Base-by-base conservation (phyloP, 2,113 vertebrate genomes). In the Syngnathoides biaculeatus region DNA sequence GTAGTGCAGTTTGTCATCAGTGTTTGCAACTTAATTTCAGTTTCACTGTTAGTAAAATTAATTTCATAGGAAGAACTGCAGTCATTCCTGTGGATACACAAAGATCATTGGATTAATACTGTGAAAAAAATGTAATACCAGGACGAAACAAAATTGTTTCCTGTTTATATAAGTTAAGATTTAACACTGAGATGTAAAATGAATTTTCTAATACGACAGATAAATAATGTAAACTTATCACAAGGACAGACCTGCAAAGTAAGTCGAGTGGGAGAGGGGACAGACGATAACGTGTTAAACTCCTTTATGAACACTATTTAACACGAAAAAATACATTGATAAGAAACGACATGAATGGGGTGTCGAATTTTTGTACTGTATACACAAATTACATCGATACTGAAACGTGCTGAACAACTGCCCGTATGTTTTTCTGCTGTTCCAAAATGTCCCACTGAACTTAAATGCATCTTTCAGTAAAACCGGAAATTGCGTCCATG, bases 401-500 rank as follows among this genome's bases (percentile, higher is more conserved):
- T 47, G 17, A 7, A 47, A 47, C 5, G 45, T 47, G 15, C 17
- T 47, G 7, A 5, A 47, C 15, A 19, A 19, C 45, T 19, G 19
- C 7, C 1, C 45, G 5, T 7, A 3, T 15, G 48, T 17, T 30
- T 56, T 57, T 35, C 10, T 22, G 1, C 1, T 26, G 40, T 26
- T 17, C 1, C 24, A 13, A 27, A 1, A 43, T 65, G 69, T 75
- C 74, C 67, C 0, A 0, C 53, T 3, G 67, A 15, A 3, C 68
- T 0, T 42, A 1, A 81, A 84, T 0, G 78, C 65, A 56, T 1
- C 69, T 1, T 8, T 6, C 0, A 17, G 4, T 22, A 8, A 13
- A 12, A 35, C 71, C 78, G 85, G 87, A 88, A 48, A 8, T 79
- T 20, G 67, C 83, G 79, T 43, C 24, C 14, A 17, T 1, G 15